Conservation (phyloP, 2,113 vertebrate species). For the Alligator mississippiensis region DNA sequence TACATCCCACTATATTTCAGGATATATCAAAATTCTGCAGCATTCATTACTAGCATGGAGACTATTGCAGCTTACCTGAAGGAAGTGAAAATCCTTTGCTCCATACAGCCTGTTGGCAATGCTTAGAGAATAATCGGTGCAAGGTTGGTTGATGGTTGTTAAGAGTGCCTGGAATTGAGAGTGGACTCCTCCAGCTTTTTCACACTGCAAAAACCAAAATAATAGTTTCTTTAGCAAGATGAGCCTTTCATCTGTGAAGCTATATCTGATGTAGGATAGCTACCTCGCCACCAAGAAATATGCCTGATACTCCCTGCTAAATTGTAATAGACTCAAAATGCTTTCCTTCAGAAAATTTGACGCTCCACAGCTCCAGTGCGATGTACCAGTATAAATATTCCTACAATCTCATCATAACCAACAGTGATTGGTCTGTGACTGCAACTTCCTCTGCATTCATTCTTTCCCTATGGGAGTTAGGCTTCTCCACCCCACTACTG, state of each 20-base stretch:
- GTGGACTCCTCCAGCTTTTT: constrained; percentile 64
- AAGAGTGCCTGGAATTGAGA: constrained; percentile 65
- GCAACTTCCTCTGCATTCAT: too few relatives aligned
- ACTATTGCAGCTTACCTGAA: constrained; percentile 9
- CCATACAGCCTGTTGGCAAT: constrained; percentile 76
- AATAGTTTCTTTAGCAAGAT: background rate
- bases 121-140: constrained; percentile 62
- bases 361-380: too few relatives aligned
- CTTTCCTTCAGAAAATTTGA: too few relatives aligned
- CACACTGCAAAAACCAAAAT: constrained; percentile 59
- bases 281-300: background rate
- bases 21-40: background rate
- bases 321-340: too few relatives aligned
- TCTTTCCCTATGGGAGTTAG: too few relatives aligned
- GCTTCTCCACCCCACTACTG: too few relatives aligned
- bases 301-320: too few relatives aligned
- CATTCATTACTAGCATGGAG: background rate
- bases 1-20: background rate
- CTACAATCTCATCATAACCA: too few relatives aligned
- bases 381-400: too few relatives aligned
- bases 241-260: background rate
- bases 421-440: too few relatives aligned
- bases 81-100: constrained; percentile 34
- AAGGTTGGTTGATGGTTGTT: constrained; percentile 51
- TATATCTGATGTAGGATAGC: background rate